Evolutionary conservation across 2,113 vertebrate species (phyloP).

Genomic region (Lutjanus erythropterus): DNA sequence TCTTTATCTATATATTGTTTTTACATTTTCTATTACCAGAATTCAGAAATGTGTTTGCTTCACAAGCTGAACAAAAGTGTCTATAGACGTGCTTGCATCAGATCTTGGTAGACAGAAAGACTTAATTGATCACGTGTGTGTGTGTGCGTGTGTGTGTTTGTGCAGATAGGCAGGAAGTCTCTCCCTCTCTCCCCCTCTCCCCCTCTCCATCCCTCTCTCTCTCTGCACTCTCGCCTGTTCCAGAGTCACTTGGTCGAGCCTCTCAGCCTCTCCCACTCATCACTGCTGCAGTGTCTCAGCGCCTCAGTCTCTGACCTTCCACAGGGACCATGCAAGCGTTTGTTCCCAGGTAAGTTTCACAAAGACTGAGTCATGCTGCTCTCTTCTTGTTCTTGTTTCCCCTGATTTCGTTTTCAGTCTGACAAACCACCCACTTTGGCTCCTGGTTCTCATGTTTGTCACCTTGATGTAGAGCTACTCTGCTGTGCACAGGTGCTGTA

Average conservation of each 20-base stretch:
- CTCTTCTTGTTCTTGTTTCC: slow-evolving; percentile 27
- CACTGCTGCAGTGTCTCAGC: slow-evolving; percentile 69
- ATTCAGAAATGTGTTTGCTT: slow-evolving; percentile 8
- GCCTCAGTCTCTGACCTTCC: slow-evolving; percentile 68
- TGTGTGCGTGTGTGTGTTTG: too few species aligned
- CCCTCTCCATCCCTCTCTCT: slow-evolving; percentile 29
- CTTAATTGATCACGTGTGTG: slow-evolving; percentile 63
- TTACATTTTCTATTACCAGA: neutral
- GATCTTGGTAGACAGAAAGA: slow-evolving; percentile 37
- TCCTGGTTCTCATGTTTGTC: slow-evolving; percentile 26
- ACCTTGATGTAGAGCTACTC: slow-evolving; percentile 12
- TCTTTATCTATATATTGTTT: too few species aligned
- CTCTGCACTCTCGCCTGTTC: slow-evolving; percentile 20
- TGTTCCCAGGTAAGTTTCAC: slow-evolving; percentile 78
- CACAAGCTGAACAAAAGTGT: neutral
- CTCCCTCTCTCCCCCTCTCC: slow-evolving; percentile 27
- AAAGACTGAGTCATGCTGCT: slow-evolving; percentile 18
- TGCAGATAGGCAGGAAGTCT: slow-evolving; percentile 60
- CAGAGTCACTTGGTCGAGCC: slow-evolving; percentile 54
- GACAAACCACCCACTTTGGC: neutral
- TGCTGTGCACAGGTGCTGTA: slow-evolving; percentile 30
- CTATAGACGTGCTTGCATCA: slow-evolving; percentile 42
- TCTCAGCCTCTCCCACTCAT: slow-evolving; percentile 71
- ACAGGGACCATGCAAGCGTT: slow-evolving; percentile 79
- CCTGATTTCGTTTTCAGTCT: neutral